These are phyloP conservation scores for Cepaea hortensis DNA, from an alignment of 2,888 invertebrate genomes.

Conservation along the genomic window DNA sequence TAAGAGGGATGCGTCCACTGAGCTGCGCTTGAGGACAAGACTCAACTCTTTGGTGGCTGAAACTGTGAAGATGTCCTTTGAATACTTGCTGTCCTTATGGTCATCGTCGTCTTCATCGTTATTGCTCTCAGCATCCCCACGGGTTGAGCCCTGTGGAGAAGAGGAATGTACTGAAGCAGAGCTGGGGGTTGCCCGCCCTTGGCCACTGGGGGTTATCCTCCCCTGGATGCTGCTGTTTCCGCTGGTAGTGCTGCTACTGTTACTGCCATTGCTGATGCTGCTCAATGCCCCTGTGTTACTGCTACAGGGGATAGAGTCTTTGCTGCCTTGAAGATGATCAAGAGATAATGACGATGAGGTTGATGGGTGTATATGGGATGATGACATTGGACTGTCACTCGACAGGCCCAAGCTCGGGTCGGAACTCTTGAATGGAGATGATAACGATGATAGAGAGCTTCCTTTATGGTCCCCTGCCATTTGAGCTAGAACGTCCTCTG, in stretches of 20 bases:
- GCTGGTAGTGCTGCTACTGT: constrained; percentile 18
- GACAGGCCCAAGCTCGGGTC: constrained; percentile 12
- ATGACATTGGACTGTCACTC: neutral
- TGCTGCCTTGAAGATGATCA: constrained; percentile 45
- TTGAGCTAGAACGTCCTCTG: constrained; percentile 91
- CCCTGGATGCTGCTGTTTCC: constrained; percentile 34
- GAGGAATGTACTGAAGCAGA: constrained; percentile 56
- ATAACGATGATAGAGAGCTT: constrained; percentile 21
- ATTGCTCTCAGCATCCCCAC: constrained; percentile 41
- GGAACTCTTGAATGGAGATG: constrained; percentile 18
- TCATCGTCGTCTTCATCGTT: constrained; percentile 47
- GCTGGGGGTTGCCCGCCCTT: constrained; percentile 46
- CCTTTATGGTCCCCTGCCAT: constrained; percentile 77
- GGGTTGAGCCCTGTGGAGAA: constrained; percentile 50
- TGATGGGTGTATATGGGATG: constrained; percentile 4
- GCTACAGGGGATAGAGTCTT: constrained; percentile 32
- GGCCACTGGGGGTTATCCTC: constrained; percentile 38
- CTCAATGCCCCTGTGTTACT: constrained; percentile 16
- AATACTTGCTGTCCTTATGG: constrained; percentile 30
- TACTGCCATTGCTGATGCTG: constrained; percentile 19
- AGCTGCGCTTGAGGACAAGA: constrained; percentile 50
- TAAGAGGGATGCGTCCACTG: constrained; percentile 41
- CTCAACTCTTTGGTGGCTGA: constrained; percentile 48
- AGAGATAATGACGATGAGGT: constrained; percentile 15
- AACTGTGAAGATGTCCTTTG: constrained; percentile 48